These are phyloP conservation scores for Limulus polyphemus DNA, from an alignment of 2,888 invertebrate species.

Conservation along the genomic window DNA sequence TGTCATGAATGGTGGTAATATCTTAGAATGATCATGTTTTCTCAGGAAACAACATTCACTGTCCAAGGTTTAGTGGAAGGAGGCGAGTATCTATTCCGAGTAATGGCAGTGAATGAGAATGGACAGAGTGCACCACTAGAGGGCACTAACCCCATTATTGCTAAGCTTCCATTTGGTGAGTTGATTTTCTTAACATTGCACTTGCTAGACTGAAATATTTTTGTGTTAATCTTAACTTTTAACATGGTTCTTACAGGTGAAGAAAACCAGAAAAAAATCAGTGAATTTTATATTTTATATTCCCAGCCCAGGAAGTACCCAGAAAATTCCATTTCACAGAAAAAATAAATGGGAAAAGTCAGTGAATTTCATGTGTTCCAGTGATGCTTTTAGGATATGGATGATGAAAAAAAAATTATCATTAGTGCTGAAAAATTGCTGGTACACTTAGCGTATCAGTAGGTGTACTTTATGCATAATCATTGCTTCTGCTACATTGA, in stretches of 20 bases:
- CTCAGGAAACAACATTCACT: slow-evolving; percentile 63
- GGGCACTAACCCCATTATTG: slow-evolving; percentile 76
- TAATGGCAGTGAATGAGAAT: slow-evolving; percentile 87
- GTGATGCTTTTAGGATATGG: no score
- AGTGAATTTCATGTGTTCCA: no score
- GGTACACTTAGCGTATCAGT: no score
- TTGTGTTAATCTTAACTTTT: no score
- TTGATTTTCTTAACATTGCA: neutral
- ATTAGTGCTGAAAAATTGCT: no score
- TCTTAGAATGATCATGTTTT: slow-evolving; percentile 45
- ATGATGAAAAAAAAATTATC: no score
- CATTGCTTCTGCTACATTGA: no score
- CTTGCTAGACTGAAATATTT: neutral
- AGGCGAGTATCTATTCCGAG: slow-evolving; percentile 92
- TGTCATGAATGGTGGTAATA: neutral
- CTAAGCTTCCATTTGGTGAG: slow-evolving; percentile 62
- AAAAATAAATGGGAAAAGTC: no score
- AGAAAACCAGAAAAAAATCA: no score
- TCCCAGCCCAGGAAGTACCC: neutral
- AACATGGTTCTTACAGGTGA: no score
- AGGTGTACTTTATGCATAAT: no score
- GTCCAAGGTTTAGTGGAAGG: slow-evolving; percentile 92
- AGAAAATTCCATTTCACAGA: neutral
- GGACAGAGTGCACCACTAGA: slow-evolving; percentile 85
- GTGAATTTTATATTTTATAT: no score